These are phyloP conservation scores for Drosophila birchii DNA, from an alignment of 2,888 invertebrate genomes.

Conservation along the genomic window DNA sequence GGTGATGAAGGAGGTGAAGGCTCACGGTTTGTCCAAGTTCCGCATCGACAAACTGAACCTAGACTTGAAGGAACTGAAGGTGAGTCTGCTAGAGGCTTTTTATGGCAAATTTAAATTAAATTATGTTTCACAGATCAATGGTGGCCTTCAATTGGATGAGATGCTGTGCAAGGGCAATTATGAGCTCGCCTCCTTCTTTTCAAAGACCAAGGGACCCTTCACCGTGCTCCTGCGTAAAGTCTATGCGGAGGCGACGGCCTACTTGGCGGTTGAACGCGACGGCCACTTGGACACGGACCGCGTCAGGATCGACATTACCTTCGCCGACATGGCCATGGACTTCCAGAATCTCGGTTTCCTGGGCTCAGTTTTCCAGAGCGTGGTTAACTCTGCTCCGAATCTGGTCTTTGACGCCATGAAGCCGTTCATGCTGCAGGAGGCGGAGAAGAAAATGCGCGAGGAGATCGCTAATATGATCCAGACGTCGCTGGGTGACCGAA, in stretches of 20 bases:
- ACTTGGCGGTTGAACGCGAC: slow-evolving; percentile 89
- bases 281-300: slow-evolving; percentile 91
- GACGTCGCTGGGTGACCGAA: slow-evolving; percentile 88
- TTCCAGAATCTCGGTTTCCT: slow-evolving; percentile 92
- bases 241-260: slow-evolving; percentile 88
- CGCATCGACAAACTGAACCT: slow-evolving; percentile 89
- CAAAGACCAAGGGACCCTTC: slow-evolving; percentile 90
- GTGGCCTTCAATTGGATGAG: slow-evolving; percentile 89
- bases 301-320: slow-evolving; percentile 92
- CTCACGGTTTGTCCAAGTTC: slow-evolving; percentile 92
- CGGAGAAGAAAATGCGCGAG: slow-evolving; percentile 89
- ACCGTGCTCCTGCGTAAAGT: slow-evolving; percentile 91
- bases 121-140: slow-evolving; percentile 87
- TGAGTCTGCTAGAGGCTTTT: slow-evolving; percentile 70
- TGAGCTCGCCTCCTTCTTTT: slow-evolving; percentile 90
- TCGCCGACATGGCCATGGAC: slow-evolving; percentile 90
- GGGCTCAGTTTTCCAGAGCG: slow-evolving; percentile 89
- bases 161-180: slow-evolving; percentile 91
- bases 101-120: too few species aligned
- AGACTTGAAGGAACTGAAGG: slow-evolving; percentile 91
- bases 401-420: slow-evolving; percentile 95
- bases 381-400: slow-evolving; percentile 92
- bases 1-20: slow-evolving; percentile 89
- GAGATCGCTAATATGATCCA: slow-evolving; percentile 91
- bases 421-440: slow-evolving; percentile 91